phyloP scores from a whole-genome alignment of 1,140 invertebrate genomes.

The Sogatella furcifera region DNA sequence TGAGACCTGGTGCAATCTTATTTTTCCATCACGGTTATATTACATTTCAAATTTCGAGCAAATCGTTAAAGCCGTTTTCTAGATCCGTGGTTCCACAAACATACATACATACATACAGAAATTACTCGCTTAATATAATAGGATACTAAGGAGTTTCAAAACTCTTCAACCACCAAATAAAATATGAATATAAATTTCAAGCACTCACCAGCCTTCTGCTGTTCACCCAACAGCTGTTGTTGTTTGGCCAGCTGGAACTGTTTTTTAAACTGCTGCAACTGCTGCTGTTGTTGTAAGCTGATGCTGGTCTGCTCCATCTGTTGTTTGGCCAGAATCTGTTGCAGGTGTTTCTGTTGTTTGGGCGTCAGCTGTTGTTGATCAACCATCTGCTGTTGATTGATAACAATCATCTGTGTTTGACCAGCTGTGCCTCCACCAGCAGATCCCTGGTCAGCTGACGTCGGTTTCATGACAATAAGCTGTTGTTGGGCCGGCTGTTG shows the following conservation, averaged over 20 bases:
- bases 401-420: conserved; percentile 17
- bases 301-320: conserved; percentile 7
- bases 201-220: conserved; percentile 14
- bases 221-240: conserved; percentile 18
- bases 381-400: conserved; percentile 21
- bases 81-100: no score
- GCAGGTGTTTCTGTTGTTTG: conserved; percentile 23
- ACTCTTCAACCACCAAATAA: no score
- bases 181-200: no score
- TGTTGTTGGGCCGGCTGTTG: conserved; percentile 21
- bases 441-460: conserved; percentile 16
- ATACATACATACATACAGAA: no score
- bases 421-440: not conserved
- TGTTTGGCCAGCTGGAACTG: conserved; percentile 13
- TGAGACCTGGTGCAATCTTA: no score
- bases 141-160: no score
- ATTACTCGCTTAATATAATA: no score
- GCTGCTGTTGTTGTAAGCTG: conserved; percentile 19
- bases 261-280: conserved; percentile 16
- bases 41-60: no score
- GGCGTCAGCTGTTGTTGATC: conserved; percentile 16
- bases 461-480: conserved; percentile 19
- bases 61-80: no score
- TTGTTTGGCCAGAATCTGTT: conserved; percentile 16
- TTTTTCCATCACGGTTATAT: no score